A percentile compares a stretch with the other conserved stretches of the same genome.
These are phyloP conservation scores for Gopherus evgoodei DNA, from an alignment of 2,113 vertebrate species.

Conservation along the genomic window DNA sequence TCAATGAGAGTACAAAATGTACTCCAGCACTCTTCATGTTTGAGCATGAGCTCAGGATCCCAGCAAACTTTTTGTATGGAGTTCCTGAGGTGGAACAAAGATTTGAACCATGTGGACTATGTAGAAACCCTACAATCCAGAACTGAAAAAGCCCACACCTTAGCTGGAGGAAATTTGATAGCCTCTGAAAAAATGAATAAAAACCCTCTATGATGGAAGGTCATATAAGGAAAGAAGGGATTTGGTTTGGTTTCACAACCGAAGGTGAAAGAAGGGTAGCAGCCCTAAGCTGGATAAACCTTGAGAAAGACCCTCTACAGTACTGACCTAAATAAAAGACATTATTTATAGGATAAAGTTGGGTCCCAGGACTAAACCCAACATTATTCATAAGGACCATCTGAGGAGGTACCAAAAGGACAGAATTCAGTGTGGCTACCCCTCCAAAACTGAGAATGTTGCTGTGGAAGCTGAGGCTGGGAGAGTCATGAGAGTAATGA, in stretches of 20 bases:
- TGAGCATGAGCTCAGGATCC: neutral
- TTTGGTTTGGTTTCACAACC: neutral
- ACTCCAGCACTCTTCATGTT: neutral
- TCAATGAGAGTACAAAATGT: fast-evolving
- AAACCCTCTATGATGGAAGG: neutral
- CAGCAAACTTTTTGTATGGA: fast-evolving
- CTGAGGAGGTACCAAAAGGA: neutral
- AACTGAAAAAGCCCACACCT: fast-evolving
- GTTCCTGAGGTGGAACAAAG: neutral
- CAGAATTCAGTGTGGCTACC: neutral
- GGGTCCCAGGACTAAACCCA: neutral
- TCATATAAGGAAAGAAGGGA: neutral
- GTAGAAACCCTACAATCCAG: neutral
- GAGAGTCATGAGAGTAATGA: neutral
- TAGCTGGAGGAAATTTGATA: neutral
- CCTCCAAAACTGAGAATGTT: neutral
- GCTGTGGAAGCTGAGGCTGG: neutral
- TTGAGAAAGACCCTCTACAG: neutral
- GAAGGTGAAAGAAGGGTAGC: neutral
- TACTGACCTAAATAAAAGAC: fast-evolving
- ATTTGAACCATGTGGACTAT: neutral
- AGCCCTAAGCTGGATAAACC: neutral
- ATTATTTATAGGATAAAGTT: fast-evolving
- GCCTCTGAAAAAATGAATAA: neutral
- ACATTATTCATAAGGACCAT: neutral